Base-by-base conservation (phyloP, 2,113 vertebrate genomes). In the Atlantisia rogersi region DNA sequence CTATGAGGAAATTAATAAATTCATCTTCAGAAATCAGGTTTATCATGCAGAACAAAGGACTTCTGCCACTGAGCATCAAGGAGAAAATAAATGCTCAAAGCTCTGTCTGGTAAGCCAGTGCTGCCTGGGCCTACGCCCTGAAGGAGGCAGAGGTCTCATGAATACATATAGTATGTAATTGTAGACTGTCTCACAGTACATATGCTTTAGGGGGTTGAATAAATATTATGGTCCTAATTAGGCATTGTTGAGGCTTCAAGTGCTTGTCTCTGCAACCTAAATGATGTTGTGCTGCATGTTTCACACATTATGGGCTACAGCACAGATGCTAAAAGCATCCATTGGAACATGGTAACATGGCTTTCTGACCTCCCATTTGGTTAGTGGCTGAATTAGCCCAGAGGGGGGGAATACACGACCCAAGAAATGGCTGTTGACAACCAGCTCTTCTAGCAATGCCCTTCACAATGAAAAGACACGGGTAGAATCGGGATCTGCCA, bases 211-310 rank as follows among this genome's bases (percentile, higher is more conserved):
- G 39, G 11, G 2, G 3, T 8, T 82, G 48, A 68, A 42, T 73
- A 39, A 68, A 75, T 48, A 42, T 78, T 62, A 15, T 35, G 22
- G 10, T 50, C 3, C 10, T 58, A 70, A 74, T 77, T 25, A 59
- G 53, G 42, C 50, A 3, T 7, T 68, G 39, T 75, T 74, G 15
- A 50, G 12, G 5, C 53, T 92, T 82, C 37, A 32, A 52, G 6
- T 52, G 22, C 32, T 81, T 74, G 25, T 29, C 35, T 84, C 78
- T 58, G 16, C 6, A 53, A 40, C 15, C 25, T 31, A 6, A n/a
- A 14, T 19, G 6, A 46, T 68, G 26, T 44, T 71, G 4, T 1
- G 1, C 8, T 25, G 1, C 15, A 1, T 0, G 2, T 29, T 46
- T 42, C 4, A 2, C 2, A 2, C 14, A 11, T 0, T 0, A 60